Base-by-base conservation (phyloP, 2,797 vertebrate genomes). In the Enteromius paludinosus region DNA sequence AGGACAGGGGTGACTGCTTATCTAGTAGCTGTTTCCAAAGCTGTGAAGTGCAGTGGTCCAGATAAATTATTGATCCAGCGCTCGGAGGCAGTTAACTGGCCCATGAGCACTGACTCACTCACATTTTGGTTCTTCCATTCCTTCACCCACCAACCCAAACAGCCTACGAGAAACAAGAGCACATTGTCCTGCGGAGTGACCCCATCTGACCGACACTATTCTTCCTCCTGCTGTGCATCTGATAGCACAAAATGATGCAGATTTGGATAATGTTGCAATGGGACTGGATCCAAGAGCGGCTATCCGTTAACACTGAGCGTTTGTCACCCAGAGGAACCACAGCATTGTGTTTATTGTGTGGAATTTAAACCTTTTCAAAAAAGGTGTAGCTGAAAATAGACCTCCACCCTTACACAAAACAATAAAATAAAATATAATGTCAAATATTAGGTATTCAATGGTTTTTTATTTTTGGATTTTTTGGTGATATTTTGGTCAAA, bases 91-190 rank as follows among this genome's bases (percentile, higher is more conserved):
- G 38, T 54, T 80, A 64, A 73, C 54, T 38, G 71, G 77, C 76
- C 72, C 70, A 68, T 78, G 47, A 69, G 78, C 90, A 92, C 69
- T 86, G 88, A 33, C 88, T 90, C 90, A 89, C 91, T 78, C 86
- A 9, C 81, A 85, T 62, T 61, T 41, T 6, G 59, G 33, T 66
- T 54, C 62, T 12, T 25, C 64, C 90, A 92, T 83, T 91, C 91
- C 89, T 85, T 90, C 90, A 81, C 74, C 66, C 33, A 66, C 80
- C 30, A 77, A 70, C 25, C 38, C 81, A 83, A 28, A 83, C 52
- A 15, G 23, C 38, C 30, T 20, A 20, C 4, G 18, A 71, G 49
- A 54, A 90, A 94, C 90, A 95, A 92, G 88, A 90, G 87, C 62
- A 66, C 71, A 82, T 65, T 85, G 83, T 86, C 65, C n/a, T 66